Percentiles rank a stretch among this genome's conserved stretches.
phyloP scores from a whole-genome alignment of 2,888 invertebrate genomes.

The Mesopsocus fuscifrons region DNA sequence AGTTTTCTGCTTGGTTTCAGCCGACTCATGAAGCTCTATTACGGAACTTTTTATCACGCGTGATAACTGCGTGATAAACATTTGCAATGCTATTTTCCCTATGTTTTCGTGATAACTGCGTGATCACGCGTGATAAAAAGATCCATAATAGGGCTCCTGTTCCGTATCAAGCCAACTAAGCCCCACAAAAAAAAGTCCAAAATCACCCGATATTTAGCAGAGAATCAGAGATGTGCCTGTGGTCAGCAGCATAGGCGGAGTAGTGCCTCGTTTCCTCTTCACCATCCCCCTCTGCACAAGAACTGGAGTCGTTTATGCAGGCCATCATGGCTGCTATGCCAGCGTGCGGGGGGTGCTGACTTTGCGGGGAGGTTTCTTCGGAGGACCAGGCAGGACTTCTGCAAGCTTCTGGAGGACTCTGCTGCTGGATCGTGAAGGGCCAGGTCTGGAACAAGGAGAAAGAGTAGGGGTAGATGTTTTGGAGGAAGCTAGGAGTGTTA shows the following conservation, averaged over 20 bases:
- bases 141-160: no score
- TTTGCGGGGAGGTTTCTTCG: not conserved
- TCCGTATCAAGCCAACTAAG: no score
- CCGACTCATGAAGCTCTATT: no score
- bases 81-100: no score
- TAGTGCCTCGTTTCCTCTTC: no score
- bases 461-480: not conserved
- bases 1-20: no score
- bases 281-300: conserved; percentile 1
- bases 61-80: no score
- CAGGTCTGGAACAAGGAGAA: conserved; percentile 3
- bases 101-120: no score
- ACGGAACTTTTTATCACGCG: no score
- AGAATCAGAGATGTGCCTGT: conserved; percentile 1
- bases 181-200: no score
- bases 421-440: conserved; percentile 9
- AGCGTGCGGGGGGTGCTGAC: not conserved
- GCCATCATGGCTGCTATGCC: not conserved
- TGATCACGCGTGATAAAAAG: no score
- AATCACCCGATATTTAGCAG: conserved; percentile 4
- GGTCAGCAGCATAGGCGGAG: not conserved
- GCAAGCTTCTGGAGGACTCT: not conserved
- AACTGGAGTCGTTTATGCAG: not conserved
- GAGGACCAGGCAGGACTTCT: conserved; percentile 5
- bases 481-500: not conserved